Conservation (phyloP, 2,113 vertebrate genomes). For the Cinclus mexicanus region DNA sequence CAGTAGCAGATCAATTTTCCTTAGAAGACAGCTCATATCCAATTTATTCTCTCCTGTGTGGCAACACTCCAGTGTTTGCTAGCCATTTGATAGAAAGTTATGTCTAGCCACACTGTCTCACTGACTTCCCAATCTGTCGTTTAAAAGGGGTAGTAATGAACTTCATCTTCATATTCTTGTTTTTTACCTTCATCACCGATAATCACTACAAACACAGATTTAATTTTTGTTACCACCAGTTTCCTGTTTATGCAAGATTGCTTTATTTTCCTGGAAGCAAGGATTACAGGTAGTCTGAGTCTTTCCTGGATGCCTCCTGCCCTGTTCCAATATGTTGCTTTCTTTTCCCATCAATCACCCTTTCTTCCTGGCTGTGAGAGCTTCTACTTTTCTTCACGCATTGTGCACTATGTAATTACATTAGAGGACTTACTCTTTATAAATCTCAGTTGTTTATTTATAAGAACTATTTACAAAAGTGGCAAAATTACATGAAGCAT, state of each 20-base stretch:
- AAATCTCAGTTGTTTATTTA: background rate
- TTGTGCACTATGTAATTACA: background rate
- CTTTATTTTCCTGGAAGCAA: constrained; percentile 13
- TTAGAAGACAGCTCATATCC: background rate
- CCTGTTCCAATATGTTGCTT: background rate
- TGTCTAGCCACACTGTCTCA: background rate
- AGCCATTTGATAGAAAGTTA: background rate
- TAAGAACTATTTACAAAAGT: background rate
- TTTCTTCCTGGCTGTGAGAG: background rate
- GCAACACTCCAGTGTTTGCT: background rate
- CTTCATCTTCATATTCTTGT: background rate
- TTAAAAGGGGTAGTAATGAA: background rate
- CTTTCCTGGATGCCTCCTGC: background rate
- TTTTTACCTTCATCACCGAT: background rate
- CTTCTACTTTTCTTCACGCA: background rate
- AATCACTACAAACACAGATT: background rate
- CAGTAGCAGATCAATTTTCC: background rate
- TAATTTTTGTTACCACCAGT: background rate
- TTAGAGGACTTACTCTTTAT: background rate
- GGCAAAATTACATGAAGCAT: background rate
- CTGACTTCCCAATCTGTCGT: background rate
- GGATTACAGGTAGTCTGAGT: background rate
- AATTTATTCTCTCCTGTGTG: background rate
- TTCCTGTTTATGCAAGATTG: background rate
- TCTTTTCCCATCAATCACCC: background rate